phyloP scores from a whole-genome alignment of 1,140 invertebrate genomes.

The Cydia pomonella region DNA sequence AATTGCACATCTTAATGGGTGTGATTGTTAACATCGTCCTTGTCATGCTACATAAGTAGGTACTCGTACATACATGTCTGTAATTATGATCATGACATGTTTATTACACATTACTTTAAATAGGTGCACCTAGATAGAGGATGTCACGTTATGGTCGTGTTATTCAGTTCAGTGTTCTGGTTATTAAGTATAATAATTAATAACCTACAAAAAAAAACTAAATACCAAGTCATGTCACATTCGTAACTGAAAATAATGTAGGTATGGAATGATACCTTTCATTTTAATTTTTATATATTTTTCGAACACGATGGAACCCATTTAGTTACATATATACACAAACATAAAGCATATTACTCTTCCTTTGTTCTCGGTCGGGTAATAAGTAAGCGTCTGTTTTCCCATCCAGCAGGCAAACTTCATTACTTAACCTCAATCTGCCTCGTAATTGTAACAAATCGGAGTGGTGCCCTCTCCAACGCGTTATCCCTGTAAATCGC shows the following conservation, averaged over 20 bases:
- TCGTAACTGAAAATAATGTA: too few relatives aligned
- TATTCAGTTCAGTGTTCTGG: too few relatives aligned
- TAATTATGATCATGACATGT: constrained; percentile 11
- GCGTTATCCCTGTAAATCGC: constrained; percentile 32
- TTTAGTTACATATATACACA: not conserved
- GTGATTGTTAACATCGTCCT: not conserved
- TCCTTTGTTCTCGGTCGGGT: not conserved
- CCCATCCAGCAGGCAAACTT: constrained; percentile 6
- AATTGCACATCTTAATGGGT: not conserved
- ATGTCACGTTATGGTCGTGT: not conserved
- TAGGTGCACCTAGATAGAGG: not conserved
- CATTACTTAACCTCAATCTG: constrained; percentile 23
- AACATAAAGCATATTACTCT: not conserved
- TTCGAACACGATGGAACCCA: too few relatives aligned
- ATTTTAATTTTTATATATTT: too few relatives aligned
- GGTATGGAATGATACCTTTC: too few relatives aligned
- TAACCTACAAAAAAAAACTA: too few relatives aligned
- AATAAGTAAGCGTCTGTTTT: constrained; percentile 17
- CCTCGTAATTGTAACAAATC: constrained; percentile 27
- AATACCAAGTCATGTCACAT: too few relatives aligned
- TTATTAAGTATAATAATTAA: too few relatives aligned
- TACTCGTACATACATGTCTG: not conserved
- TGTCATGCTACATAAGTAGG: not conserved
- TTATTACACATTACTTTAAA: not conserved
- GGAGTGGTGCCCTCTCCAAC: not conserved